Evolutionary conservation across 2,888 invertebrate species (phyloP).

Genomic region (Dicycla oo): DNA sequence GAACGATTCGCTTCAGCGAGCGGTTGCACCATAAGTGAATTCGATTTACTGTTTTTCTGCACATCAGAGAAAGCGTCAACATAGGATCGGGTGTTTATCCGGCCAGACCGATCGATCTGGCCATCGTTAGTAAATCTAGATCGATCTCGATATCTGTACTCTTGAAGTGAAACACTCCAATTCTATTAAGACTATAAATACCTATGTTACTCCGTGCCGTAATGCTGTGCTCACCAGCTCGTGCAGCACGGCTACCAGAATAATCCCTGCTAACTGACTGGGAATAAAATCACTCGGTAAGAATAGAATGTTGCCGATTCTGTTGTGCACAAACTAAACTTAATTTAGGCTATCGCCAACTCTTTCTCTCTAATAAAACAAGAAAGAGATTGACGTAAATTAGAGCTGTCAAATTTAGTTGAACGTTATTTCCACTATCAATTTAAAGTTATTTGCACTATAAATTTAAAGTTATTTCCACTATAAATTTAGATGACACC

Average conservation of each 20-base stretch:
- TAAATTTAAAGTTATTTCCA: too few species aligned
- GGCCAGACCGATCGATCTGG: not conserved
- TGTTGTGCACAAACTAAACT: too few species aligned
- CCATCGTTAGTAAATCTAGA: not conserved
- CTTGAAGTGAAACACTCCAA: not conserved
- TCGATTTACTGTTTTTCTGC: not conserved
- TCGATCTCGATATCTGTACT: not conserved
- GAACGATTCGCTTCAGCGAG: not conserved
- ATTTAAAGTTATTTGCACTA: too few species aligned
- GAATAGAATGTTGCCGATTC: too few species aligned
- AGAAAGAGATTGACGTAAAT: too few species aligned
- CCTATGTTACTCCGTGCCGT: not conserved
- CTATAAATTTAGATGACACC: too few species aligned
- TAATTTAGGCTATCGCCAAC: too few species aligned
- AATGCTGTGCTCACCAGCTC: not conserved
- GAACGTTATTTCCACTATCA: too few species aligned
- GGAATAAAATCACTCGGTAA: constrained; percentile 2
- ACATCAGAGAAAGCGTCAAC: not conserved
- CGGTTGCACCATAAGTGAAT: not conserved
- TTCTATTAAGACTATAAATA: not conserved
- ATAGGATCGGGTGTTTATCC: not conserved
- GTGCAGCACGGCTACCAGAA: constrained; percentile 11
- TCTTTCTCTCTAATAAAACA: too few species aligned
- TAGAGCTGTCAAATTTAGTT: too few species aligned
- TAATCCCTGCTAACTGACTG: constrained; percentile 28